Percentiles rank a stretch among this genome's conserved stretches.
phyloP scores from a whole-genome alignment of 2,888 invertebrate species.

The Celastrina argiolus region DNA sequence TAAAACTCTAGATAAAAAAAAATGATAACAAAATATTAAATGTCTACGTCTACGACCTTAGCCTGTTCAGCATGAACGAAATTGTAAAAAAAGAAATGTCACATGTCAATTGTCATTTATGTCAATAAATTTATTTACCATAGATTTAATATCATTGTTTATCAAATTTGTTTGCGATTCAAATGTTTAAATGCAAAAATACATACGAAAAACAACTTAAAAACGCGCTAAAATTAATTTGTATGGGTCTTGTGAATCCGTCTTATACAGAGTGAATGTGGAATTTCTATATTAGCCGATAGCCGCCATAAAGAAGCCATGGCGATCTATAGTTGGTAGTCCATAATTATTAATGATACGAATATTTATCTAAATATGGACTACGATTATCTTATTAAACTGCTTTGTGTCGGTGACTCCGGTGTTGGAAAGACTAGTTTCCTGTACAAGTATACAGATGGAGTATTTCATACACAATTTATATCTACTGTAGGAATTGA shows the following conservation, averaged over 20 bases:
- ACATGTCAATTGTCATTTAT: too few species aligned
- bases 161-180: too few species aligned
- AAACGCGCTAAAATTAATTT: background rate
- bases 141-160: too few species aligned
- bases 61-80: too few species aligned
- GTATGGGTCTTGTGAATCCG: background rate
- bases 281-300: background rate
- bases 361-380: conserved; percentile 75
- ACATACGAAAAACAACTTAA: background rate
- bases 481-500: conserved; percentile 98
- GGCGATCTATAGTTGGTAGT: background rate
- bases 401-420: conserved; percentile 96
- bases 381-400: conserved; percentile 95
- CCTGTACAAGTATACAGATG: conserved; percentile 96
- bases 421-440: conserved; percentile 98
- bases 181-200: background rate
- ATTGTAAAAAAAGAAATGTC: too few species aligned
- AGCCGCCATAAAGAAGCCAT: background rate
- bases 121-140: too few species aligned
- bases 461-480: conserved; percentile 93
- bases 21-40: too few species aligned
- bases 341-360: background rate
- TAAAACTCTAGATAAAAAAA: too few species aligned
- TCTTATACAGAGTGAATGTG: background rate
- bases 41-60: too few species aligned